phyloP scores from a whole-genome alignment of 2,888 invertebrate genomes.

The Spodoptera littoralis region DNA sequence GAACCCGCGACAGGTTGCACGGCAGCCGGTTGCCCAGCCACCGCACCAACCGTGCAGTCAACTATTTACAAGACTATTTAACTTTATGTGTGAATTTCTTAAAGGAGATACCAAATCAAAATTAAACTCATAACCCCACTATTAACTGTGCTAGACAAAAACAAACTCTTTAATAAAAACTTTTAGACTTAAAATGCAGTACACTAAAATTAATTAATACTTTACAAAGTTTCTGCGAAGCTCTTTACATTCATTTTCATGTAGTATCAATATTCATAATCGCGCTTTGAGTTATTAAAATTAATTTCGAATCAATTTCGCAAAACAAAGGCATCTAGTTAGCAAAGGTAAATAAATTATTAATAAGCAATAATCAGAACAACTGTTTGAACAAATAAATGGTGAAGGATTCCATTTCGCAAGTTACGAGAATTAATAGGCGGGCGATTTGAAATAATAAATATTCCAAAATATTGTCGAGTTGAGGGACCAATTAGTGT shows the following conservation, averaged over 20 bases:
- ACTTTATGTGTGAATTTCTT: no score
- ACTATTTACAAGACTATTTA: no score
- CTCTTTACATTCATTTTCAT: constrained; percentile 11
- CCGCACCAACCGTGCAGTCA: no score
- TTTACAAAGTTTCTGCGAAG: constrained; percentile 8
- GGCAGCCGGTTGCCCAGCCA: no score
- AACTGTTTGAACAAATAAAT: constrained; percentile 35
- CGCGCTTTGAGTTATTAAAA: constrained; percentile 18
- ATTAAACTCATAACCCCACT: no score
- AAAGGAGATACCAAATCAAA: no score
- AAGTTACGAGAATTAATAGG: constrained; percentile 34
- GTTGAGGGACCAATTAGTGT: constrained; percentile 51
- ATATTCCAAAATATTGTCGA: constrained; percentile 43
- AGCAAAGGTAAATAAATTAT: constrained; percentile 40
- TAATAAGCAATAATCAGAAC: constrained; percentile 43
- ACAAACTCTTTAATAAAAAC: neutral
- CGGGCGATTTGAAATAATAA: constrained; percentile 41
- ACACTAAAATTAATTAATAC: constrained; percentile 23
- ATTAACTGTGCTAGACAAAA: no score
- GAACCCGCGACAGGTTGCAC: no score
- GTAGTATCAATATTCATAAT: constrained; percentile 13
- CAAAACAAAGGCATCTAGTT: constrained; percentile 12
- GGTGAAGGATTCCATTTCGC: constrained; percentile 18
- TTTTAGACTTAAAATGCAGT: neutral
- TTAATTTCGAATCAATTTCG: constrained; percentile 33